Evolutionary conservation across 2,797 vertebrate species (phyloP).

Genomic region (Brotula barbata): DNA sequence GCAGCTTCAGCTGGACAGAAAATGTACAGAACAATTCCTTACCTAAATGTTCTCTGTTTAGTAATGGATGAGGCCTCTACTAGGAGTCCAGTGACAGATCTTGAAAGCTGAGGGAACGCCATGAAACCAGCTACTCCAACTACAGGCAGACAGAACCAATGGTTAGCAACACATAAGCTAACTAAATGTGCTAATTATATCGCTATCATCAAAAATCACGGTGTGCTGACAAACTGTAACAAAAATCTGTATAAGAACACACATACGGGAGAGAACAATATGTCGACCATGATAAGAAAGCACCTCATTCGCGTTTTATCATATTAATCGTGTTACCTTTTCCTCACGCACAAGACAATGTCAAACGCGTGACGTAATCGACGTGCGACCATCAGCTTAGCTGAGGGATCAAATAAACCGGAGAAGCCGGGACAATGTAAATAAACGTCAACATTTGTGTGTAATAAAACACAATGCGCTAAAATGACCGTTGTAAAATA

Average conservation of each 20-base stretch:
- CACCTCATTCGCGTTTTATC: background rate
- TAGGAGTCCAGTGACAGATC: slow-evolving; percentile 48
- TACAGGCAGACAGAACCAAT: slow-evolving; percentile 11
- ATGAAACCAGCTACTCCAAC: slow-evolving; percentile 42
- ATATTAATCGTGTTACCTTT: slow-evolving; percentile 39
- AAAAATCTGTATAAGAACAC: background rate
- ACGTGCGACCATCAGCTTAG: slow-evolving; percentile 40
- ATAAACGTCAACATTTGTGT: background rate
- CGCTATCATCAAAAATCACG: slow-evolving; percentile 8
- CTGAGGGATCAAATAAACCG: background rate
- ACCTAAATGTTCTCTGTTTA: slow-evolving; percentile 74
- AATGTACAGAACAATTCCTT: slow-evolving; percentile 21
- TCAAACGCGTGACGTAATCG: slow-evolving; percentile 62
- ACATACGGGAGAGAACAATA: fast-evolving
- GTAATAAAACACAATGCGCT: background rate
- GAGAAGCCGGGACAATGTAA: background rate
- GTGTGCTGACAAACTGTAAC: background rate
- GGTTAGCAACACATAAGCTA: slow-evolving; percentile 40
- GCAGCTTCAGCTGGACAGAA: too few relatives aligned
- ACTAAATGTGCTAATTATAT: background rate
- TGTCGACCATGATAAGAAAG: background rate
- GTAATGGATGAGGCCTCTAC: slow-evolving; percentile 31
- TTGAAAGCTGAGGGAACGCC: slow-evolving; percentile 57
- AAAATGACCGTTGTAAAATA: background rate
- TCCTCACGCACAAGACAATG: slow-evolving; percentile 56